A percentile compares a stretch with the other conserved stretches of the same genome.
Conservation (phyloP, 2,888 invertebrate species). For the Maniola hyperantus region DNA sequence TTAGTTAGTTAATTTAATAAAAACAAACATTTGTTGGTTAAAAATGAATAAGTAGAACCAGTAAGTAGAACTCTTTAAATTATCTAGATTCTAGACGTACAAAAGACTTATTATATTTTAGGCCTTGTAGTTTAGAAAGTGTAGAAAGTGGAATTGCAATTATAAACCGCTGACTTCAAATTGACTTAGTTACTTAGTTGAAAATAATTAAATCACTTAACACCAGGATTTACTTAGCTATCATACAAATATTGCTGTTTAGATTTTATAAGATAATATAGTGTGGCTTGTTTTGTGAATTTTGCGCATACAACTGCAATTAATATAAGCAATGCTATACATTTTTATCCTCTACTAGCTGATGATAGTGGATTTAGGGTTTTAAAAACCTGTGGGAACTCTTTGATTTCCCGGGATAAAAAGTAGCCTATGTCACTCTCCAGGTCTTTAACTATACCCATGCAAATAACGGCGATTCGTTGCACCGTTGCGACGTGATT, state of each 20-base stretch:
- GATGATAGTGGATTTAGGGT: no score
- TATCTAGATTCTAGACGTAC: conserved; percentile 6
- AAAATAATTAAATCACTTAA: conserved; percentile 11
- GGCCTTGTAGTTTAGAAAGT: conserved; percentile 24
- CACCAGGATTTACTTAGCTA: neutral
- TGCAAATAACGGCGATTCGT: no score
- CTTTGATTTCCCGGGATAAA: no score
- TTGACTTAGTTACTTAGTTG: neutral
- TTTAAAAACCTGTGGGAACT: no score
- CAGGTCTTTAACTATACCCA: no score
- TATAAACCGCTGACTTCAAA: conserved; percentile 3
- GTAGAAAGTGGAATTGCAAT: conserved; percentile 19
- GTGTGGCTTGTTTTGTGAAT: neutral
- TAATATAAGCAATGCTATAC: no score
- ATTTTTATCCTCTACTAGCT: no score
- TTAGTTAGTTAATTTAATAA: no score
- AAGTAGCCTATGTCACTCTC: no score
- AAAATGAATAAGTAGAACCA: neutral
- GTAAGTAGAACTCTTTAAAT: conserved; percentile 1
- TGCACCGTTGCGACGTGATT: no score
- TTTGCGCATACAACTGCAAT: no score
- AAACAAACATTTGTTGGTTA: neutral
- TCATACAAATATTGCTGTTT: conserved; percentile 1
- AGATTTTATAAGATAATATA: neutral
- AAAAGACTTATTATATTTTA: conserved; percentile 10